Conservation (phyloP, 1,140 invertebrate species). For the Meloidogyne hapla region DNA sequence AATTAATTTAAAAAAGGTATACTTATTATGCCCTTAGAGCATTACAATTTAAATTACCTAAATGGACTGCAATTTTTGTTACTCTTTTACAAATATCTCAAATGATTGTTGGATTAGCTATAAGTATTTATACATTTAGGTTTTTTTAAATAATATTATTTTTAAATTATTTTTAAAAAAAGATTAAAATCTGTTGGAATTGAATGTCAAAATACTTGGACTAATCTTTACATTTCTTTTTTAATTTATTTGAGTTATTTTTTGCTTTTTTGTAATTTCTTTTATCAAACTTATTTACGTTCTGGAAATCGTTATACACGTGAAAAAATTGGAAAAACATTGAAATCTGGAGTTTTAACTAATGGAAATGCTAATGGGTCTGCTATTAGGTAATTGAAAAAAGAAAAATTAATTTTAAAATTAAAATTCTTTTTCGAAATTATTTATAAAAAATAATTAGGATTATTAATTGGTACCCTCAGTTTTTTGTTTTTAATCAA, state of each 20-base stretch:
- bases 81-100: slow-evolving; percentile 86
- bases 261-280: slow-evolving; percentile 68
- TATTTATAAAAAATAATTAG: too few species aligned
- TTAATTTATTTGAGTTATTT: slow-evolving; percentile 81
- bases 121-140: slow-evolving; percentile 76
- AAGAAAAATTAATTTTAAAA: too few species aligned
- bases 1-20: slow-evolving; percentile 84
- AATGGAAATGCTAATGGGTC: background rate
- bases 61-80: slow-evolving; percentile 82
- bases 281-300: slow-evolving; percentile 69
- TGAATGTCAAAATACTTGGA: slow-evolving; percentile 79
- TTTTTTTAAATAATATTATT: background rate
- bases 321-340: background rate
- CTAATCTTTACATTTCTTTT: slow-evolving; percentile 85
- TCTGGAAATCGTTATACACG: slow-evolving; percentile 36
- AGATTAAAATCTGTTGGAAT: slow-evolving; percentile 65
- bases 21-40: slow-evolving; percentile 86
- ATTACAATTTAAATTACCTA: slow-evolving; percentile 81
- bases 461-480: too few species aligned
- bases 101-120: slow-evolving; percentile 87
- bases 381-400: background rate
- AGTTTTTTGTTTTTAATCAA: too few species aligned
- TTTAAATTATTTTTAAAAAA: background rate
- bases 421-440: too few species aligned
- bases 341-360: background rate